These are phyloP conservation scores for Semibalanus balanoides DNA, from an alignment of 1,140 invertebrate species.

Conservation along the genomic window DNA sequence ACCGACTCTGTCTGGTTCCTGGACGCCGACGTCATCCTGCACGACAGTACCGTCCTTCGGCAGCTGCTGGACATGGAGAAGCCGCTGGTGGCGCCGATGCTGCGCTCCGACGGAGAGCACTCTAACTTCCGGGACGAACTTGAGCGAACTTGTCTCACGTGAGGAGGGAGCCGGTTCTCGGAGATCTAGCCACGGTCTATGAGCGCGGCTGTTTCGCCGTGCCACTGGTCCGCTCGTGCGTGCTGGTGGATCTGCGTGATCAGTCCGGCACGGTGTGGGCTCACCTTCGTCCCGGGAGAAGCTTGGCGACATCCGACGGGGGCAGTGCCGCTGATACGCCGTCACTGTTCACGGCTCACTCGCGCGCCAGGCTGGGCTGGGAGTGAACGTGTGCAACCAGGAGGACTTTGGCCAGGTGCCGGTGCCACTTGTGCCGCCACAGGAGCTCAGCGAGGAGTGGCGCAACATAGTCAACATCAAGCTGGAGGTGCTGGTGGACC, in stretches of 20 bases:
- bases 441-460: slow-evolving; percentile 46
- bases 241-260: slow-evolving; percentile 61
- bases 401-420: slow-evolving; percentile 67
- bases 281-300: slow-evolving; percentile 62
- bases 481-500: slow-evolving; percentile 16
- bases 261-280: slow-evolving; percentile 40
- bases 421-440: slow-evolving; percentile 55
- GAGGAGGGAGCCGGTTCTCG: slow-evolving; percentile 70
- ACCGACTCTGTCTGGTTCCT: slow-evolving; percentile 75
- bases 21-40: slow-evolving; percentile 75
- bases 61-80: slow-evolving; percentile 42
- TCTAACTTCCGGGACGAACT: slow-evolving; percentile 94
- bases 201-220: slow-evolving; percentile 62
- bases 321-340: slow-evolving; percentile 61
- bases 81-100: slow-evolving; percentile 57
- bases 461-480: slow-evolving; percentile 50
- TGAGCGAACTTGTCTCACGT: slow-evolving; percentile 80
- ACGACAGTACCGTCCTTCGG: slow-evolving; percentile 50
- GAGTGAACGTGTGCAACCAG: slow-evolving; percentile 69
- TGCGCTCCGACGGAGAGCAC: slow-evolving; percentile 70
- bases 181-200: slow-evolving; percentile 57
- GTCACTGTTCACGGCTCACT: slow-evolving; percentile 83
- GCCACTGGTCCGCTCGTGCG: slow-evolving; percentile 81
- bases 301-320: slow-evolving; percentile 48
- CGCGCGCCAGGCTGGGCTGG: slow-evolving; percentile 58